phyloP scores from a whole-genome alignment of 2,797 vertebrate genomes.

The Cossypha niveicapilla region DNA sequence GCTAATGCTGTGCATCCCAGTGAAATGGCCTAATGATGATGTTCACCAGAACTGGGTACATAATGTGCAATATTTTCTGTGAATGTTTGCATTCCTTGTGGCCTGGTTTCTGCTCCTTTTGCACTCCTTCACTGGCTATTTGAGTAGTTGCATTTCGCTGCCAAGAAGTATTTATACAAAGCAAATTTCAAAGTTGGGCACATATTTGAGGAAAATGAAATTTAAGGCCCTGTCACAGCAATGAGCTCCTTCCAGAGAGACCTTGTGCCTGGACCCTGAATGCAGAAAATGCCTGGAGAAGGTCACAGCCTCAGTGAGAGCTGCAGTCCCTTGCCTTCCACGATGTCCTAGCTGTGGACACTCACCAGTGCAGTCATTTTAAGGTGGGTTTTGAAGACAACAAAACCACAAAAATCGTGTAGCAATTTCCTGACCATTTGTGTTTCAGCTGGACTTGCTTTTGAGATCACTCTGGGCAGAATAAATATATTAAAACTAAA shows the following conservation, averaged over 20 bases:
- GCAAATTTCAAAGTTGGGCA: conserved; percentile 53
- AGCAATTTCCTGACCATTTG: neutral
- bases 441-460: neutral
- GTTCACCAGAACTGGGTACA: conserved; percentile 13
- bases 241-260: conserved; percentile 9
- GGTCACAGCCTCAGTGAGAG: neutral
- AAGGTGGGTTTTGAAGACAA: neutral
- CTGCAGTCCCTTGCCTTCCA: neutral
- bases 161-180: conserved; percentile 48
- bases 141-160: conserved; percentile 52
- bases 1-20: neutral
- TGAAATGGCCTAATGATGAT: conserved; percentile 19
- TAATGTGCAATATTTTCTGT: conserved; percentile 21
- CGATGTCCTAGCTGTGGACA: neutral
- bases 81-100: conserved; percentile 34
- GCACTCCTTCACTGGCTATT: conserved; percentile 23
- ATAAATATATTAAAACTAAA: neutral
- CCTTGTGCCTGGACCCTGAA: neutral
- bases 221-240: conserved; percentile 44
- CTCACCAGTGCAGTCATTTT: neutral
- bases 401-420: neutral
- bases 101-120: conserved; percentile 44
- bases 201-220: conserved; percentile 58
- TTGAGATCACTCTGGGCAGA: neutral
- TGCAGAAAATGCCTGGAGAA: neutral